Evolutionary conservation across 2,113 vertebrate genomes (phyloP).

Genomic region (Hyperopisus bebe): DNA sequence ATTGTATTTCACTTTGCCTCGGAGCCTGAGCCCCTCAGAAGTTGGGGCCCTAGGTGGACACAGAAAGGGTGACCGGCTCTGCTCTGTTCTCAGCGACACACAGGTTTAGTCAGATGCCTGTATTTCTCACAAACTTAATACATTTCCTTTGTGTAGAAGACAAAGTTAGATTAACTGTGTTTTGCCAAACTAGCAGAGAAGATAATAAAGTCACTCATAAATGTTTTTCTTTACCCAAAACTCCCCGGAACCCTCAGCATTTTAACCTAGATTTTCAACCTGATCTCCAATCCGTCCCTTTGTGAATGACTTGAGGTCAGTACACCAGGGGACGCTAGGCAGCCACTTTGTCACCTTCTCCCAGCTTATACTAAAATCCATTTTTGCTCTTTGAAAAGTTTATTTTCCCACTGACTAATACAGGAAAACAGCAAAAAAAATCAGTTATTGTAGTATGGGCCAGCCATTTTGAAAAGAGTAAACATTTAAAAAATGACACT

Average conservation of each 20-base stretch:
- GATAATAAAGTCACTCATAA: not conserved
- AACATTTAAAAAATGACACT: not conserved
- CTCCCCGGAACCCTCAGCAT: not conserved
- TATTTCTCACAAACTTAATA: too few species aligned
- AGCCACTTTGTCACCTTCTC: not conserved
- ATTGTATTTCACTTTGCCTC: not conserved
- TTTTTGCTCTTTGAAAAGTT: not conserved
- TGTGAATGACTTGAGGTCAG: not conserved
- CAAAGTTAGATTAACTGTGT: not conserved
- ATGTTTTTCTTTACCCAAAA: not conserved
- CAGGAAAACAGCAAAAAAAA: not conserved
- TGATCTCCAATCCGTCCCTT: not conserved
- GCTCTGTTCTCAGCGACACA: too few species aligned
- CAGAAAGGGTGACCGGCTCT: too few species aligned
- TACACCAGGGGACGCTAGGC: not conserved
- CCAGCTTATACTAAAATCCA: not conserved
- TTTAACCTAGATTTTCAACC: not conserved
- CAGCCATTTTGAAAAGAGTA: not conserved
- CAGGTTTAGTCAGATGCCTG: too few species aligned
- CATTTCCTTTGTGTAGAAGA: not conserved
- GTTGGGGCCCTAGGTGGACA: too few species aligned
- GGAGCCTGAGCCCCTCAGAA: accelerated
- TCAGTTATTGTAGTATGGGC: not conserved
- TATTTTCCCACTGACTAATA: not conserved
- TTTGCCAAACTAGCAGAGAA: not conserved